Conservation (phyloP, 2,113 vertebrate species). For the Nansenia antarctica region DNA sequence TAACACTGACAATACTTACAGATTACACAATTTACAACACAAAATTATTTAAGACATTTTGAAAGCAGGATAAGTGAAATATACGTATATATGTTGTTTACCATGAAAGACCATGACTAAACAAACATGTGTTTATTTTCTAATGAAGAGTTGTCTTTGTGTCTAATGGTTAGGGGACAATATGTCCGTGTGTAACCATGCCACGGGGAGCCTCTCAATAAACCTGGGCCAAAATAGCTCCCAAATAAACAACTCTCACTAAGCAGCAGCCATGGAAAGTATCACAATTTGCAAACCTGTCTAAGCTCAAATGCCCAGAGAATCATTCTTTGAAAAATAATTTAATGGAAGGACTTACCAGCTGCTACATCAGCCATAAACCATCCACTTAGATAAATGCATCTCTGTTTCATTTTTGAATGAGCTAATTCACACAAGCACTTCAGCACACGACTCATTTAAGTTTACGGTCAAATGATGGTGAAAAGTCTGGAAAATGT, state of each 20-base stretch:
- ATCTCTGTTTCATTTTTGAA: constrained; percentile 73
- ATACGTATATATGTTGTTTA: not conserved
- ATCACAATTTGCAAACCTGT: constrained; percentile 67
- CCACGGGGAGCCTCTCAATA: constrained; percentile 86
- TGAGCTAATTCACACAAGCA: constrained; percentile 73
- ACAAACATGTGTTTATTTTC: constrained; percentile 1
- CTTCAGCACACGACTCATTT: constrained; percentile 59
- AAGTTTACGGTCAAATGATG: constrained; percentile 63
- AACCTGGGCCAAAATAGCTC: constrained; percentile 86
- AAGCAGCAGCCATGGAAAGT: constrained; percentile 76
- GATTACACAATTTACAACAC: not conserved
- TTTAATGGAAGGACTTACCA: constrained; percentile 73
- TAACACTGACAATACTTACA: not conserved
- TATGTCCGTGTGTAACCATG: constrained; percentile 86
- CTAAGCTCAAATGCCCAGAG: constrained; percentile 59
- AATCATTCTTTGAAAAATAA: constrained; percentile 63
- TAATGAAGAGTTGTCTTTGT: constrained; percentile 1
- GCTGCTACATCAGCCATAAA: constrained; percentile 68
- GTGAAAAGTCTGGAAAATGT: constrained; percentile 71
- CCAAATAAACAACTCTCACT: constrained; percentile 60
- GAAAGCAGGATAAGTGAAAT: not conserved
- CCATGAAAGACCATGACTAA: not conserved
- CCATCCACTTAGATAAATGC: constrained; percentile 66
- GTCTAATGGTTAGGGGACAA: constrained; percentile 71
- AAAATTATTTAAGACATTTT: not conserved